These are phyloP conservation scores for Trigoniulus corallinus DNA, from an alignment of 1,140 invertebrate genomes.

Conservation along the genomic window DNA sequence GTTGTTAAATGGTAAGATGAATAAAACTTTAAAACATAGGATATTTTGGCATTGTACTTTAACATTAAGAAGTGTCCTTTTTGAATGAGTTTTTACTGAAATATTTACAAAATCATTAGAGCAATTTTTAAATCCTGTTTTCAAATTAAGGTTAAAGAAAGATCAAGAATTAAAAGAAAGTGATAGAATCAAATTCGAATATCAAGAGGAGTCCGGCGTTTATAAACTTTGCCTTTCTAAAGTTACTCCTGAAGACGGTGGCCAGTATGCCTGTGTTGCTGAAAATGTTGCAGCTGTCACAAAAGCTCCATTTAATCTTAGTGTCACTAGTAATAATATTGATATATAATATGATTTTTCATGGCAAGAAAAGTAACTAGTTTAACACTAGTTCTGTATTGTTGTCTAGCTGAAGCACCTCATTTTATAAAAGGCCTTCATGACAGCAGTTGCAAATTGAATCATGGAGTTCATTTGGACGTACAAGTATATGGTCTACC, in stretches of 20 bases:
- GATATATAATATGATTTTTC: neutral
- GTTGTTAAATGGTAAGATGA: slow-evolving; percentile 35
- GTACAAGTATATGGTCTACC: slow-evolving; percentile 9
- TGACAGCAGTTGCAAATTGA: neutral
- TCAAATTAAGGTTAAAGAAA: slow-evolving; percentile 14
- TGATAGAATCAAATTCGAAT: slow-evolving; percentile 30
- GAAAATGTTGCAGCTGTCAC: slow-evolving; percentile 29
- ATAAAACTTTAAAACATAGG: no score
- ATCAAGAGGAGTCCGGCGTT: slow-evolving; percentile 46
- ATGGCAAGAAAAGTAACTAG: neutral
- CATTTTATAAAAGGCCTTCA: slow-evolving; percentile 4
- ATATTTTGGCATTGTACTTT: no score
- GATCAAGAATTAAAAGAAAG: neutral
- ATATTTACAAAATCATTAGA: neutral
- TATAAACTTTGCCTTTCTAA: slow-evolving; percentile 45
- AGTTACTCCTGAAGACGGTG: slow-evolving; percentile 51
- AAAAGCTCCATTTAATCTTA: slow-evolving; percentile 7
- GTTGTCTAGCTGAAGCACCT: slow-evolving; percentile 4
- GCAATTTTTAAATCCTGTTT: slow-evolving; percentile 1
- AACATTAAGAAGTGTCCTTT: no score
- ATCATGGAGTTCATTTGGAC: neutral
- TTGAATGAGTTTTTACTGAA: no score
- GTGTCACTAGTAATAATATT: slow-evolving; percentile 10
- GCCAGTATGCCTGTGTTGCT: slow-evolving; percentile 43
- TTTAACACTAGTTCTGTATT: neutral